These are phyloP conservation scores for Pantherophis vulpinus DNA, from an alignment of 2,797 vertebrate species.

Conservation along the genomic window DNA sequence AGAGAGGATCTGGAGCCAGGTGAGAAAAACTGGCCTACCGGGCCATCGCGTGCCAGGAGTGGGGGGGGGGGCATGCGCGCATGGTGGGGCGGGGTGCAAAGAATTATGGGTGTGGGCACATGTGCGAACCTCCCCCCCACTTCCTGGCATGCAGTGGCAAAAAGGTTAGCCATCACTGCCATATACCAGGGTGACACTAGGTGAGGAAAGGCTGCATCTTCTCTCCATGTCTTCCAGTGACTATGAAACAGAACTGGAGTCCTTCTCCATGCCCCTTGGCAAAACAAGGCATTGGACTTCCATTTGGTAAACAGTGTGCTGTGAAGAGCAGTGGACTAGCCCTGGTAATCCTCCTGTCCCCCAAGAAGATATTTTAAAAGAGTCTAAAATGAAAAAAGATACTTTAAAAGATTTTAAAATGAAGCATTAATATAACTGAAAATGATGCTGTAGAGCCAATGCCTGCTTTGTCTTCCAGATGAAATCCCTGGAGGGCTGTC, in stretches of 20 bases:
- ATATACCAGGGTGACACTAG: background rate
- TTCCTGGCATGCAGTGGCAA: too few relatives aligned
- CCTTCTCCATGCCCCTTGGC: background rate
- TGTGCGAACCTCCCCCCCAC: too few relatives aligned
- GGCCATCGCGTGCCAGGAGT: too few relatives aligned
- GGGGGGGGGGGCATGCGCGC: too few relatives aligned
- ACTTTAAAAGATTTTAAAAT: background rate
- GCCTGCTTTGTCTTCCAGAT: background rate
- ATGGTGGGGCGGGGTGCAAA: too few relatives aligned
- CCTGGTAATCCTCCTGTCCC: background rate
- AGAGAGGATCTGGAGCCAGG: too few relatives aligned
- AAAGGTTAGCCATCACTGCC: too few relatives aligned
- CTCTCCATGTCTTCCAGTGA: conserved; percentile 23
- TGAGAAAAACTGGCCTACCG: too few relatives aligned
- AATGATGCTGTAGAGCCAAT: background rate
- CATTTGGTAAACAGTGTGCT: background rate
- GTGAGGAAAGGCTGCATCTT: background rate
- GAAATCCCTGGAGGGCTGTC: background rate
- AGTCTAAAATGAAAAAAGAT: background rate
- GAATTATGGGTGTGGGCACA: too few relatives aligned
- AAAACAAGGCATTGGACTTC: background rate
- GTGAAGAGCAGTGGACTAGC: background rate
- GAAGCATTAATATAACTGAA: background rate
- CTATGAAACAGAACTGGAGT: background rate
- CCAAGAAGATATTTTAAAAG: background rate